A percentile compares a stretch with the other conserved stretches of the same genome.
Evolutionary conservation across 1,140 invertebrate genomes (phyloP).

Genomic region (Dreissena polymorpha): DNA sequence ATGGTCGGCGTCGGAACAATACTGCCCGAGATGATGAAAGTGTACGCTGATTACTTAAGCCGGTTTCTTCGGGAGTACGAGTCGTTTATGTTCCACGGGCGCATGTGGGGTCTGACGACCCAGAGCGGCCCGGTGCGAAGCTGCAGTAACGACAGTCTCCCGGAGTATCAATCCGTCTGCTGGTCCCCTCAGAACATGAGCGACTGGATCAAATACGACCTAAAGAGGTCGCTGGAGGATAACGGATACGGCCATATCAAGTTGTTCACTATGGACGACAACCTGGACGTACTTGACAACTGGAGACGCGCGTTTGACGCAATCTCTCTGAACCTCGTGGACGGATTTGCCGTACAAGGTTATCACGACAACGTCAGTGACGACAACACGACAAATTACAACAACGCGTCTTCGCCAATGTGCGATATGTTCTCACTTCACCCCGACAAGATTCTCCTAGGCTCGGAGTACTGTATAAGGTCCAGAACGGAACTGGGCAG

Average conservation of each 20-base stretch:
- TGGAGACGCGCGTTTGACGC: constrained; percentile 84
- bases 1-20: constrained; percentile 82
- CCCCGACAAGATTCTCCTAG: constrained; percentile 24
- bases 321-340: constrained; percentile 84
- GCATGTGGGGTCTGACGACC: constrained; percentile 84
- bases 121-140: constrained; percentile 84
- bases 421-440: constrained; percentile 87
- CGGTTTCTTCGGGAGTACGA: constrained; percentile 85
- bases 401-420: constrained; percentile 85
- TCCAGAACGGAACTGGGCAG: constrained; percentile 82
- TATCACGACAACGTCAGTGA: constrained; percentile 83
- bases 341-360: constrained; percentile 91
- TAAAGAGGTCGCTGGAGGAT: constrained; percentile 84
- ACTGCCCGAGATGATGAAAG: constrained; percentile 82
- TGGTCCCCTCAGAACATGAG: constrained; percentile 85
- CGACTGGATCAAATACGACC: constrained; percentile 84
- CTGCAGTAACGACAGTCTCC: constrained; percentile 78
- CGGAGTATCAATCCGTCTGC: constrained; percentile 86
- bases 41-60: constrained; percentile 90
- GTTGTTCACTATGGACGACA: constrained; percentile 87
- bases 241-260: constrained; percentile 82
- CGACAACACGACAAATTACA: constrained; percentile 83
- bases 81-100: constrained; percentile 78
- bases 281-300: constrained; percentile 83
- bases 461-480: constrained; percentile 68